Evolutionary conservation across 2,888 invertebrate species (phyloP).

Genomic region (Sesia apiformis): DNA sequence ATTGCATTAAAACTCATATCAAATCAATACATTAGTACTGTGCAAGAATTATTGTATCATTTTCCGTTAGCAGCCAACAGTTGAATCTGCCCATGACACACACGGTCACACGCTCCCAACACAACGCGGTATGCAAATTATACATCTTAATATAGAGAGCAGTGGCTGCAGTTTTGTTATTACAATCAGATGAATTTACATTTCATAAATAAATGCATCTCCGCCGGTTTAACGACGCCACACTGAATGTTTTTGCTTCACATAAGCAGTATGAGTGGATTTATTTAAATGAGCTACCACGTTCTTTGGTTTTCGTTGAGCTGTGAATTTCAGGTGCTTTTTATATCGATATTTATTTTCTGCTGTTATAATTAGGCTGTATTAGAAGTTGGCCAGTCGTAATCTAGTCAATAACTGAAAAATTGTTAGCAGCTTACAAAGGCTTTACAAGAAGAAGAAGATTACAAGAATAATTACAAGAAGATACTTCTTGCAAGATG

Average conservation of each 20-base stretch:
- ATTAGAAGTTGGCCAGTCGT: too few species aligned
- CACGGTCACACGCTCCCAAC: conserved; percentile 49
- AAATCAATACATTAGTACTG: too few species aligned
- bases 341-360: background rate
- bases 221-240: conserved; percentile 52
- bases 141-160: conserved; percentile 74
- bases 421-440: too few species aligned
- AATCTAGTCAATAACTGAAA: too few species aligned
- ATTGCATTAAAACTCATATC: too few species aligned
- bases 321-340: conserved; percentile 36
- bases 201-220: conserved; percentile 75
- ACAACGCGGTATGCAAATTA: conserved; percentile 63
- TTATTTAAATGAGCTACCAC: conserved; percentile 55
- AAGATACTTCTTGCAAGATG: too few species aligned
- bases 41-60: too few species aligned
- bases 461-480: too few species aligned
- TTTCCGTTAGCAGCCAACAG: too few species aligned
- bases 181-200: conserved; percentile 74
- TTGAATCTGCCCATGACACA: conserved; percentile 22
- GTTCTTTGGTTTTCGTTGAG: conserved; percentile 19
- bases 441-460: too few species aligned
- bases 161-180: conserved; percentile 70
- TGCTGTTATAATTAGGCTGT: too few species aligned
- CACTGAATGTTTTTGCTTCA: conserved; percentile 42
- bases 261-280: conserved; percentile 41